A percentile compares a stretch with the other conserved stretches of the same genome.
Evolutionary conservation across 2,888 invertebrate species (phyloP).

Genomic region (Iphiclides podalirius): DNA sequence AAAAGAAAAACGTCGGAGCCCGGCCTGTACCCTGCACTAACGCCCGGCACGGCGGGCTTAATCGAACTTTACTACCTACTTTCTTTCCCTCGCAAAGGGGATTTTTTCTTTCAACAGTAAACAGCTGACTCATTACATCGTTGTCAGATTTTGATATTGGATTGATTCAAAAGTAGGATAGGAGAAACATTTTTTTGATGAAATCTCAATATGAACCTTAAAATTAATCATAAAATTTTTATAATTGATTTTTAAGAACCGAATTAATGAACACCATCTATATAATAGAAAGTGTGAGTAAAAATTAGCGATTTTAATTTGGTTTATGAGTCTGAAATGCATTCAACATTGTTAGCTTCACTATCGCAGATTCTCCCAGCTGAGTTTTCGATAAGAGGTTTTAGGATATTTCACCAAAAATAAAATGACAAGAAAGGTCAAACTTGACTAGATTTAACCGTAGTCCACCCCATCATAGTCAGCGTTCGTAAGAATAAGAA

Average conservation of each 20-base stretch:
- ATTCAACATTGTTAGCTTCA: too few species aligned
- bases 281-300: not conserved
- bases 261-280: not conserved
- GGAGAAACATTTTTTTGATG: not conserved
- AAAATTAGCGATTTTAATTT: not conserved
- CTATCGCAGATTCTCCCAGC: too few species aligned
- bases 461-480: too few species aligned
- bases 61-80: slow-evolving; percentile 25
- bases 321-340: too few species aligned
- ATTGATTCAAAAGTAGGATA: slow-evolving; percentile 2
- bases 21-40: slow-evolving; percentile 19
- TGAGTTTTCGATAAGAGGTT: too few species aligned
- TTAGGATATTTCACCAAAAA: too few species aligned
- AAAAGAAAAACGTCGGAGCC: slow-evolving; percentile 19
- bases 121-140: slow-evolving; percentile 24
- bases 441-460: too few species aligned
- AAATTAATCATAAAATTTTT: too few species aligned
- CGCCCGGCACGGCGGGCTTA: slow-evolving; percentile 17
- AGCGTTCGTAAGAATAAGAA: too few species aligned
- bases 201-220: not conserved
- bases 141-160: slow-evolving; percentile 23
- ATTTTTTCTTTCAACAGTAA: slow-evolving; percentile 21
- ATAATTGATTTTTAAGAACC: too few species aligned
- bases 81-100: slow-evolving; percentile 22
- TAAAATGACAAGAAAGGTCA: too few species aligned